phyloP scores from a whole-genome alignment of 2,113 vertebrate species.

The Paradoxurus hermaphroditus region DNA sequence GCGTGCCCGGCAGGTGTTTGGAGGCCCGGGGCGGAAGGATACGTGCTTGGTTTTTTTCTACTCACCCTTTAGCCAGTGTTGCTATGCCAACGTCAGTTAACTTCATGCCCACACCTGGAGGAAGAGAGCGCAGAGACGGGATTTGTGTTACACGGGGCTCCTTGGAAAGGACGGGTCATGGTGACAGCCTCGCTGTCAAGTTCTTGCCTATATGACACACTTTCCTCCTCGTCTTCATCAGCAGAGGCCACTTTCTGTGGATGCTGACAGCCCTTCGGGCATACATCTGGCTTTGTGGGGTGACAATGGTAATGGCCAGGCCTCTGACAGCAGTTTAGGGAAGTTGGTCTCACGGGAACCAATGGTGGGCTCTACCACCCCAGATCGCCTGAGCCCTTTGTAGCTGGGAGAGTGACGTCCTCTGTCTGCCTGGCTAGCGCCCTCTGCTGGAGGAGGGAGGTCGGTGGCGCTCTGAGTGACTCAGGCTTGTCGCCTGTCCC shows the following conservation, averaged over 20 bases:
- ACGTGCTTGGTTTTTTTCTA: slow-evolving; percentile 26
- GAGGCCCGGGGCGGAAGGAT: slow-evolving; percentile 2
- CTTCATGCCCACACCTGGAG: slow-evolving; percentile 96
- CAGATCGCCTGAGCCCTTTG: neutral
- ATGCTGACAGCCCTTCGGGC: neutral
- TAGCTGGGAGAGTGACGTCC: neutral
- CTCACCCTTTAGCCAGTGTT: slow-evolving; percentile 96
- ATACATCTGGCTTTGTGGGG: fast-evolving
- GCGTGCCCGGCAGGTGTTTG: neutral
- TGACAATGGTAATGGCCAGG: fast-evolving
- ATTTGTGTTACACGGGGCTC: neutral
- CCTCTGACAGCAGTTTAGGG: neutral
- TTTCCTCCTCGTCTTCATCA: neutral
- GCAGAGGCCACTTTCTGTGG: neutral
- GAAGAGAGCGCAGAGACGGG: slow-evolving; percentile 57
- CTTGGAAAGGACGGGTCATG: neutral
- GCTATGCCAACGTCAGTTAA: slow-evolving; percentile 98
- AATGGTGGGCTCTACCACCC: neutral
- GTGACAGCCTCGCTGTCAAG: fast-evolving
- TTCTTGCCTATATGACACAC: neutral
- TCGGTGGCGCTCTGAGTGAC: neutral
- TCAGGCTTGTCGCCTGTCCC: neutral
- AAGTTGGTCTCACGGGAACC: neutral
- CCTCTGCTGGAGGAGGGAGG: neutral
- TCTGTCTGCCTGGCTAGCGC: too few relatives aligned